These are phyloP conservation scores for Teleogryllus oceanicus DNA, from an alignment of 2,888 invertebrate species.

Conservation along the genomic window DNA sequence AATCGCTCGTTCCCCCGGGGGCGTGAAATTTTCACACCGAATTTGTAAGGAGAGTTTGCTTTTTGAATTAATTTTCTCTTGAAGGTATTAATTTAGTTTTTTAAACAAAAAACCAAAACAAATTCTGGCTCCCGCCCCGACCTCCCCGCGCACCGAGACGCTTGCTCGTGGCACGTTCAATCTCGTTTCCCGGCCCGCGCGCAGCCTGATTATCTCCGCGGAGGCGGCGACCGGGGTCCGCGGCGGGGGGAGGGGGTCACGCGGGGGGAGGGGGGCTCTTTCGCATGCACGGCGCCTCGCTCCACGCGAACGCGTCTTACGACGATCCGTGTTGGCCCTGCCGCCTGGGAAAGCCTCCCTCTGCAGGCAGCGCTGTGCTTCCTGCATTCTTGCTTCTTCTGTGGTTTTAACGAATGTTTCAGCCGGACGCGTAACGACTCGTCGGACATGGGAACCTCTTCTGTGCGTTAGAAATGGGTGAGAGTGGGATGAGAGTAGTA, in stretches of 20 bases:
- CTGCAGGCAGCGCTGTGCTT: no score
- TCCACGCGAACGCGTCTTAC: not conserved
- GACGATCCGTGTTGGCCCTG: no score
- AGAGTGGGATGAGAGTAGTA: no score
- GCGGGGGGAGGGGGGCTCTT: not conserved
- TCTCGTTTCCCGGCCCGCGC: not conserved
- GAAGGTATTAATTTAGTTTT: constrained; percentile 2
- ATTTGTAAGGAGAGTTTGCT: constrained; percentile 18
- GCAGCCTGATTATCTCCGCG: not conserved
- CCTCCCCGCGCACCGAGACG: not conserved
- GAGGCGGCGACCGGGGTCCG: not conserved
- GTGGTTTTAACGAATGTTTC: no score
- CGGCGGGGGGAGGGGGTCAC: not conserved
- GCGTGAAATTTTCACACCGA: constrained; percentile 9
- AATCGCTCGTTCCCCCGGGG: not conserved
- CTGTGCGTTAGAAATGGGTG: no score
- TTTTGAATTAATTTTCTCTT: constrained; percentile 1
- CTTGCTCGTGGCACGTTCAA: not conserved
- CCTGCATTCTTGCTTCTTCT: no score
- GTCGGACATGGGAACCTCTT: no score
- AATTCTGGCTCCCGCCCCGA: not conserved
- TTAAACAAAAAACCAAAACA: constrained; percentile 18
- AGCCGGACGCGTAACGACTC: no score
- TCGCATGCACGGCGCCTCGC: not conserved
- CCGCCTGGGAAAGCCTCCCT: no score